A percentile compares a stretch with the other conserved stretches of the same genome.
Evolutionary conservation across 2,113 vertebrate genomes (phyloP).

Genomic region (Columba livia): DNA sequence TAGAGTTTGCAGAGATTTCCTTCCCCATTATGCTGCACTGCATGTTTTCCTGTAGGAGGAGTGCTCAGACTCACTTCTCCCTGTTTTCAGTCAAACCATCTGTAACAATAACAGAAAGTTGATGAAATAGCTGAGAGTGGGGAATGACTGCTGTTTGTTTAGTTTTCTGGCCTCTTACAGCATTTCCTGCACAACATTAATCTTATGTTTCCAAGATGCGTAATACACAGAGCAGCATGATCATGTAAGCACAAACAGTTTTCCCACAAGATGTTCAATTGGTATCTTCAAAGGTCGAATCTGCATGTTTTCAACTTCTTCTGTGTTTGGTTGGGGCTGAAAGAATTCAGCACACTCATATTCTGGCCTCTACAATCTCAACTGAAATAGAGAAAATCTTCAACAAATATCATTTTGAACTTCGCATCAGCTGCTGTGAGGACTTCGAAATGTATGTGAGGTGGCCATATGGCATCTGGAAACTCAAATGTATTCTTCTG

Average conservation of each 20-base stretch:
- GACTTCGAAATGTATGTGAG: not conserved
- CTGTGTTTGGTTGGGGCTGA: not conserved
- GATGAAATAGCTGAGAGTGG: slow-evolving; percentile 3
- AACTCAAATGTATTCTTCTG: not conserved
- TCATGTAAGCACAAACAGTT: slow-evolving; percentile 8
- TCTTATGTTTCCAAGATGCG: not conserved
- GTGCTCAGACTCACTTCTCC: not conserved
- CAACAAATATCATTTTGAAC: not conserved
- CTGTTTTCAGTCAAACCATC: slow-evolving; percentile 21
- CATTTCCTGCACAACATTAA: slow-evolving; percentile 40
- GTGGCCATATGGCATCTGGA: not conserved
- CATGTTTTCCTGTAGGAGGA: not conserved
- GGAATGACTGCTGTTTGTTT: slow-evolving; percentile 41
- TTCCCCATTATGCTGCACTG: not conserved
- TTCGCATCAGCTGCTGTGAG: not conserved
- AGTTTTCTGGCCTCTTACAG: not conserved
- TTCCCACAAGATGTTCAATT: slow-evolving; percentile 41
- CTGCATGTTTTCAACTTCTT: not conserved
- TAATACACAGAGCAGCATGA: not conserved
- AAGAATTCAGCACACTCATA: not conserved
- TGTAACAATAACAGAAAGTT: slow-evolving; percentile 47
- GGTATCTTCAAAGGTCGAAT: not conserved
- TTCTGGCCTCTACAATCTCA: not conserved
- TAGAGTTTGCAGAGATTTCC: not conserved
- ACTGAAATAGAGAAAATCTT: not conserved